Evolutionary conservation across 2,797 vertebrate species (phyloP), one percentile per base, ranked within the genome.

Genomic region (Gymnoscopelus braueri): DNA sequence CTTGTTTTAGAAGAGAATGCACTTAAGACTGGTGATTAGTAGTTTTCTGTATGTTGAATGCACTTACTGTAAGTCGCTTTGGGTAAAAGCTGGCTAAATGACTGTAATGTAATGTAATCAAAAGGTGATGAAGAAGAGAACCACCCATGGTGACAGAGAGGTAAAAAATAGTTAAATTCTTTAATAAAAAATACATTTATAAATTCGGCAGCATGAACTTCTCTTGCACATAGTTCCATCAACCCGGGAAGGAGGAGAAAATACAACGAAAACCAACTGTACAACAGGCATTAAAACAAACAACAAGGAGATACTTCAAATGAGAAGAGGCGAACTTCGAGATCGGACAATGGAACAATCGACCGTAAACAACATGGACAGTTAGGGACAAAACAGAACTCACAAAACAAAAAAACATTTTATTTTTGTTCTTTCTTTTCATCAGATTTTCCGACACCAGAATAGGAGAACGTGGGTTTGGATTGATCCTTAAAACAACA

Each of bases 101-200:
- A 19, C 19, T 19, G 19, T 19, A 19, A 19, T 19, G 19, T 19
- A 19, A 19, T 19, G 2, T 29, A 4, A n/a, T 52, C 24, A 15
- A 49, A 6, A 53, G 50, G 24, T 10, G 24, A 19, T 0, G 12
- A 11, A 63, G 29, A 69, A 77, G 69, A 59, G 11, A 68, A 23
- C 2, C 48, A 47, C 35, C 15, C 61, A 62, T 3, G 50, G 29
- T 29, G 44, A 69, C 75, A 71, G 81, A 71, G 65, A 75, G 67
- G 80, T 92, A 91, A 84, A 93, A 94, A 94, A 91, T 91, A 91
- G 82, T 89, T 63, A 71, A 44, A 81, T 75, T 87, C 84, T 94
- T 94, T 92, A 92, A 91, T 93, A 93, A 93, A 94, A 94, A 95
- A 94, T 93, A 93, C 89, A 91, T 91, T 85, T 91, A 84, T 85